Evolutionary conservation across 2,888 invertebrate genomes (phyloP), one percentile per base, ranked within the genome.

Genomic region (Spodoptera picta): DNA sequence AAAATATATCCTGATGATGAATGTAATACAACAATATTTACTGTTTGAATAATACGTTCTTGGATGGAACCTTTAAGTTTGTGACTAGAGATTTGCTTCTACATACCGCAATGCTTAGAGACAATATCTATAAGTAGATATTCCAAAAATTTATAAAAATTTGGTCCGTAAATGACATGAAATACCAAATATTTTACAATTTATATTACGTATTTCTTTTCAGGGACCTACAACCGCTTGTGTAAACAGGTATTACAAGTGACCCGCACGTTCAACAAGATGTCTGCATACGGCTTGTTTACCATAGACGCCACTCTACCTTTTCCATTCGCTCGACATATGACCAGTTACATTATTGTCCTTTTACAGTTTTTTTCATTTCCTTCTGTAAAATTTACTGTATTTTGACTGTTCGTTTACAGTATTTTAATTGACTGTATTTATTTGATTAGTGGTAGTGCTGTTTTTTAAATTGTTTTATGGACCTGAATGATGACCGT

Each of bases 311-410:
- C 71, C 7, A 14, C 27, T 3, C 49, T 81, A 1, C 72, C 71
- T 3, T 9, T 77, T 6, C 42, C 44, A 6, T 11, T 79, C 5
- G 11, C 60, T 3, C 43, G 12, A 4, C 51, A 65, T 0, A 4
- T 79, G 1, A 52, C 74, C 7, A 65, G 64, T 0, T 77, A 80
- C 31, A 54, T 65, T 4, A 48, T 81, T 31, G 68, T 79, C 5
- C 19, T 77, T 9, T 56, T 79, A 6, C 80, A 81, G 54, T 77
- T 77, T 64, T 77, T 77, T 64, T 60, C 62, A 6, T 48, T 48
- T 12, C n/a, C n/a, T n/a, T n/a, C 31, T 48, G 7, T 48, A 48
- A 48, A 47, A 47, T 11, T 27, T 0, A 27, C 2, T 27, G 27
- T 27, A 27, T 27, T 27, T 19, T 19, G 19, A 19, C 19, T 19